phyloP scores from a whole-genome alignment of 1,140 invertebrate species.

The Trinorchestia longiramus region DNA sequence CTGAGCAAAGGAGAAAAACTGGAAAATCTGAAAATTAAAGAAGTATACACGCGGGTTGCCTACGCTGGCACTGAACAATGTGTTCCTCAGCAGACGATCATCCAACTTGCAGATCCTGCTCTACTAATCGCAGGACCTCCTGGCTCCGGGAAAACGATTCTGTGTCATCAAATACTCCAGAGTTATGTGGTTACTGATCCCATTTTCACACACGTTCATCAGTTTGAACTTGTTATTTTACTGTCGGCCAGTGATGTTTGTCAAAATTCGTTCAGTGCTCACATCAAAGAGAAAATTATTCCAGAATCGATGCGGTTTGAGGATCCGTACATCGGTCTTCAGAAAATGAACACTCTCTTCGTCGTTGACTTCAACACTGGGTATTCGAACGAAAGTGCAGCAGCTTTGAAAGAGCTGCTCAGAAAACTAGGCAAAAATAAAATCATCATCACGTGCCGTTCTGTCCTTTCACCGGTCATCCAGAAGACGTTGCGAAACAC shows the following conservation, averaged over 20 bases:
- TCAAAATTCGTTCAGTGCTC: conserved; percentile 48
- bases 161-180: conserved; percentile 55
- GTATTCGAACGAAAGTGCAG: background rate
- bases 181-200: conserved; percentile 23
- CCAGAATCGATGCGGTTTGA: background rate
- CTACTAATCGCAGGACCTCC: conserved; percentile 54
- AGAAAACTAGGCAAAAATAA: conserved; percentile 38
- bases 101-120: background rate
- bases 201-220: background rate
- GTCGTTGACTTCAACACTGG: conserved; percentile 45
- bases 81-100: background rate
- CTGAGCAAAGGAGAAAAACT: background rate
- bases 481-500: background rate
- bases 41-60: background rate
- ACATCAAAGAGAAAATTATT: conserved; percentile 20
- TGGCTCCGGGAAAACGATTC: conserved; percentile 60
- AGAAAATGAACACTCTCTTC: conserved; percentile 30
- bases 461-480: background rate
- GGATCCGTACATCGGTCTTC: background rate
- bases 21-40: background rate
- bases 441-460: conserved; percentile 53
- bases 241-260: conserved; percentile 31
- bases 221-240: conserved; percentile 56
- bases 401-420: conserved; percentile 56
- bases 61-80: background rate